phyloP scores from a whole-genome alignment of 2,113 vertebrate species.

The Holacanthus passer region DNA sequence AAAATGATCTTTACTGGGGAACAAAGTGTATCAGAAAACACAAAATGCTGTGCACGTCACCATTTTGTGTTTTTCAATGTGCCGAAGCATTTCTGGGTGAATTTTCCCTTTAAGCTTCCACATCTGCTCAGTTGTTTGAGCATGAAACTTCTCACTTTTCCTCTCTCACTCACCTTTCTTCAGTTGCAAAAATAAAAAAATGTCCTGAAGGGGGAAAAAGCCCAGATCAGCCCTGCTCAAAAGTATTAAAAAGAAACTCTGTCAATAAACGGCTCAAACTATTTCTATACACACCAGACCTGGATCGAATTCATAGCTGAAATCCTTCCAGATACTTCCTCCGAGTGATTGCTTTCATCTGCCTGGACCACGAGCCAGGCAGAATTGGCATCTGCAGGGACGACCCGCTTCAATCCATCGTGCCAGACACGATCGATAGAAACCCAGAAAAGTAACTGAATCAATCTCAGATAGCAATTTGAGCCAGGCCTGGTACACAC shows the following conservation, averaged over 20 bases:
- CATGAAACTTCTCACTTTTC: too few species aligned
- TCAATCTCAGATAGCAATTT: slow-evolving; percentile 51
- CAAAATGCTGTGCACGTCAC: background rate
- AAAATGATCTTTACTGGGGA: background rate
- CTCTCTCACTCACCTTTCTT: too few species aligned
- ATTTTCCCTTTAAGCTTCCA: background rate
- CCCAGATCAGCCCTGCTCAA: background rate
- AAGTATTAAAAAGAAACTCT: slow-evolving; percentile 27
- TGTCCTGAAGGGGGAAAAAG: background rate
- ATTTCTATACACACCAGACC: slow-evolving; percentile 53
- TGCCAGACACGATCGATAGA: slow-evolving; percentile 45
- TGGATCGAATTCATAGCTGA: slow-evolving; percentile 29
- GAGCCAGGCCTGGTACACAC: slow-evolving; percentile 45
- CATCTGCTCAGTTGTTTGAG: background rate
- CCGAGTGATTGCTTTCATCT: slow-evolving; percentile 40
- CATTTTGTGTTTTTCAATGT: too few species aligned
- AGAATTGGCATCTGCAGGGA: slow-evolving; percentile 13
- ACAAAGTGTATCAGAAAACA: background rate
- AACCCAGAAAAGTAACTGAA: slow-evolving; percentile 31
- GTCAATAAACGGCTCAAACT: slow-evolving; percentile 55
- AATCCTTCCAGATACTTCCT: slow-evolving; percentile 35
- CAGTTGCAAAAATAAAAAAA: slow-evolving; percentile 10
- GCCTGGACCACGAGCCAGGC: background rate
- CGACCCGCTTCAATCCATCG: slow-evolving; percentile 8
- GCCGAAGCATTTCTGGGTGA: background rate